phyloP scores from a whole-genome alignment of 2,113 vertebrate species.

The Myiopsitta monachus region DNA sequence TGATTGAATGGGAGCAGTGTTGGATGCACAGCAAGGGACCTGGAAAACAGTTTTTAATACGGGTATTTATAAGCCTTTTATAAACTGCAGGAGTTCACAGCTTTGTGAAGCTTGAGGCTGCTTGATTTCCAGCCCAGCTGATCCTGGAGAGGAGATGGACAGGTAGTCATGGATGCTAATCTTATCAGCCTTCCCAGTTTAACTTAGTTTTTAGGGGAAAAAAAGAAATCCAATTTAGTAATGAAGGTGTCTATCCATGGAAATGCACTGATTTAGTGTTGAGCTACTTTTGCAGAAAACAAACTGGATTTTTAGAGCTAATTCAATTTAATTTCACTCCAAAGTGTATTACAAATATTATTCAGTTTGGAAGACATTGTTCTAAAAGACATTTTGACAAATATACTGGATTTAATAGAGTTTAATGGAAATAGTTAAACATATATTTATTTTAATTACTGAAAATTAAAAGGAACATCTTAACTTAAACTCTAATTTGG shows the following conservation, averaged over 20 bases:
- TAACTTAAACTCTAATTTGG: conserved; percentile 57
- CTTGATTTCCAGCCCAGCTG: neutral
- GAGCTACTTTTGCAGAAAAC: neutral
- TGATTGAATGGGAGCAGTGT: neutral
- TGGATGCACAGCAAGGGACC: accelerated
- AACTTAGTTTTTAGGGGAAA: neutral
- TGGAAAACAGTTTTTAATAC: neutral
- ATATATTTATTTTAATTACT: conserved; percentile 55
- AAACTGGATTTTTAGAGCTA: neutral
- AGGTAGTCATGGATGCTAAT: neutral
- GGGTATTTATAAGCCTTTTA: neutral
- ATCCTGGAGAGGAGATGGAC: neutral
- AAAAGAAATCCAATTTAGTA: neutral
- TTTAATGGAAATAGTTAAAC: conserved; percentile 22
- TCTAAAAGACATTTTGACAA: neutral
- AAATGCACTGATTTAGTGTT: neutral
- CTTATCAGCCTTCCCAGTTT: neutral
- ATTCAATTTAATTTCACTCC: neutral
- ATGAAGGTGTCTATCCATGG: neutral
- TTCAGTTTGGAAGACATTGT: neutral
- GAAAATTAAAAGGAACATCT: conserved; percentile 38
- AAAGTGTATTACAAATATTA: neutral
- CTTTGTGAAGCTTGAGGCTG: neutral
- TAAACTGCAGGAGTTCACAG: neutral
- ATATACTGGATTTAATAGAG: neutral